phyloP scores from a whole-genome alignment of 2,797 vertebrate species.

The Diplodus sargus region DNA sequence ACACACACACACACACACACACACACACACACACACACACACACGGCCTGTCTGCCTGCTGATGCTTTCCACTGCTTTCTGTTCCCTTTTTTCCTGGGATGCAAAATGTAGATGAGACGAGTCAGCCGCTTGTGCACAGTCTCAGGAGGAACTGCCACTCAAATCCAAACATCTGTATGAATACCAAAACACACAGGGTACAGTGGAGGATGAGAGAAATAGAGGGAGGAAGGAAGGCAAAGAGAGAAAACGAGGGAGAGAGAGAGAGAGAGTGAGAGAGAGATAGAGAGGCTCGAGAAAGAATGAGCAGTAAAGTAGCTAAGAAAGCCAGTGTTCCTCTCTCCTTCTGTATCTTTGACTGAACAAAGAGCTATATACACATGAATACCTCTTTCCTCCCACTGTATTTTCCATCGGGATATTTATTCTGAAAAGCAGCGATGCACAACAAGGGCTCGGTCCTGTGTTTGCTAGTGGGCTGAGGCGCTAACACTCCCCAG shows the following conservation, averaged over 20 bases:
- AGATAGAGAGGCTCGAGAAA: conserved; percentile 61
- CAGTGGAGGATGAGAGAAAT: conserved; percentile 69
- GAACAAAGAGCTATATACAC: conserved; percentile 81
- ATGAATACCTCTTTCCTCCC: conserved; percentile 77
- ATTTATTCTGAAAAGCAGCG: conserved; percentile 83
- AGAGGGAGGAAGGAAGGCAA: conserved; percentile 49
- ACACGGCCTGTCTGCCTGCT: conserved; percentile 63
- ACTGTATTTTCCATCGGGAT: conserved; percentile 81
- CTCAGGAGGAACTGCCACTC: conserved; percentile 86
- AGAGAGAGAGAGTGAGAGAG: conserved; percentile 4
- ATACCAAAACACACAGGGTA: conserved; percentile 82
- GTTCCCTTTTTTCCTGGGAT: conserved; percentile 81
- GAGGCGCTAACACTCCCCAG: conserved; percentile 84
- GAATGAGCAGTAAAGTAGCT: conserved; percentile 74
- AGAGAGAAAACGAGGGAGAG: conserved; percentile 31
- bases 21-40: conserved; percentile 27
- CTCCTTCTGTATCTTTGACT: conserved; percentile 74
- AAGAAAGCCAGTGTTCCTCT: conserved; percentile 75
- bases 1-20: conserved; percentile 9
- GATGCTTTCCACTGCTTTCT: conserved; percentile 74
- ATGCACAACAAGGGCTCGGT: conserved; percentile 81
- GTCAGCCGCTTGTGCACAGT: conserved; percentile 81
- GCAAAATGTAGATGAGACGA: conserved; percentile 88
- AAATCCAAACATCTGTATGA: conserved; percentile 85
- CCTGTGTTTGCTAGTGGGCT: conserved; percentile 83